Evolutionary conservation across 1,140 invertebrate genomes (phyloP).

Genomic region (Apocrypta bakeri): DNA sequence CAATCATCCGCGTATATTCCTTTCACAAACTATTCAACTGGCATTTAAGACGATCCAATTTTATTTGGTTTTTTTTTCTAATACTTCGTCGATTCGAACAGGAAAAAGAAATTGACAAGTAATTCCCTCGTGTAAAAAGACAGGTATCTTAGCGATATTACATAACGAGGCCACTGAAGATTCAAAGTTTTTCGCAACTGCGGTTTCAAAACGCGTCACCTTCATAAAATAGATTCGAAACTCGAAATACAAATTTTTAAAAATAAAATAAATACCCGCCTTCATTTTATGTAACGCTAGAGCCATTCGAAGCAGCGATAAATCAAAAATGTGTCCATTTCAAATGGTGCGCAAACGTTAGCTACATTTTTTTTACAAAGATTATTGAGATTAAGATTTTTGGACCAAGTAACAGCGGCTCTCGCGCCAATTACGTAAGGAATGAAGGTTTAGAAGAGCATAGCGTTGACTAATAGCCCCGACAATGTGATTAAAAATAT

Average conservation of each 20-base stretch:
- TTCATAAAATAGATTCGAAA: conserved; percentile 39
- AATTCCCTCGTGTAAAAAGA: neutral
- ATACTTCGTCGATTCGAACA: no score
- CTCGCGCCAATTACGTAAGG: conserved; percentile 42
- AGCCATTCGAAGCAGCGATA: neutral
- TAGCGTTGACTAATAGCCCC: conserved; percentile 13
- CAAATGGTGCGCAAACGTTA: neutral
- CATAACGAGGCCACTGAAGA: conserved; percentile 3
- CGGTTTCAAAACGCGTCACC: neutral
- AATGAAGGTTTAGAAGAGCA: neutral
- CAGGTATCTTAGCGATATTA: neutral
- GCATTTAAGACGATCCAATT: no score
- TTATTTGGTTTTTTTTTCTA: no score
- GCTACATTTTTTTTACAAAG: neutral
- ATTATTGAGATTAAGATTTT: conserved; percentile 34
- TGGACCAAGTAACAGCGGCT: conserved; percentile 5
- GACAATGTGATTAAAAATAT: conserved; percentile 18
- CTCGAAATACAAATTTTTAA: conserved; percentile 15
- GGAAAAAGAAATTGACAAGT: neutral
- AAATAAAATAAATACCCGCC: neutral
- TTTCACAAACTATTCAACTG: no score
- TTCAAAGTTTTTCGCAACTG: conserved; percentile 38
- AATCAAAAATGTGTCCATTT: neutral
- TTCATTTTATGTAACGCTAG: neutral
- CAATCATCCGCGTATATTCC: neutral